Base-by-base conservation (phyloP, 2,797 vertebrate genomes). In the Alectoris magna region DNA sequence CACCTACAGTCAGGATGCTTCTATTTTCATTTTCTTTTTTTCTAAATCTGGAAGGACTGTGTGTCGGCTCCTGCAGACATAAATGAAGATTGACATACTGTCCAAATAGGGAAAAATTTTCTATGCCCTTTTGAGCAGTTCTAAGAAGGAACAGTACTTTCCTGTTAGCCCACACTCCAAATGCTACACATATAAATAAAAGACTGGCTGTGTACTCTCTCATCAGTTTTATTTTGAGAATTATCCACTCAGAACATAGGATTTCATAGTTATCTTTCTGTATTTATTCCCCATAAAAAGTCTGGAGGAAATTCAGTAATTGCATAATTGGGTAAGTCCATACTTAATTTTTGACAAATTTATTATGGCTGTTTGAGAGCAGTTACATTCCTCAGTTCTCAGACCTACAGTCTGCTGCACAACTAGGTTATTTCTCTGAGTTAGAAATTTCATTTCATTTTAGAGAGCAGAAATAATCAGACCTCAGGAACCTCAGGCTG, bases 101-200 rank as follows among this genome's bases (percentile, higher is more conserved):
- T 79, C 66, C 90, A 85, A 92, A 77, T 56, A 55, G 39, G 41
- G 55, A 44, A 38, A 44, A 15, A 8, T 38, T 73, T 71, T 68
- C 41, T 53, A 1, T 86, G 71, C 56, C 64, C 92, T 90, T 95
- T 88, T 72, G 73, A 72, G 83, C 67, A 88, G 34, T 88, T 95
- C 38, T 78, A 31, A 73, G 91, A 80, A 89, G 72, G 73, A 93
- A 86, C 88, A 86, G 77, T 93, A 91, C 59, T 84, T 93, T 84
- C 70, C 55, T 76, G 39, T 88, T 93, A 92, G 94, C 87, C 90
- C 90, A 92, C 82, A 64, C 82, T 89, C 85, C 79, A 89, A 80
- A 86, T 90, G 93, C 90, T 95, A 78, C 38, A 63, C 91, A 24
- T 86, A 86, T 94, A 85, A 94, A 92, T 95, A 90, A 93, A 92